Evolutionary conservation across 2,797 vertebrate species (phyloP).

Genomic region (Helostoma temminkii): DNA sequence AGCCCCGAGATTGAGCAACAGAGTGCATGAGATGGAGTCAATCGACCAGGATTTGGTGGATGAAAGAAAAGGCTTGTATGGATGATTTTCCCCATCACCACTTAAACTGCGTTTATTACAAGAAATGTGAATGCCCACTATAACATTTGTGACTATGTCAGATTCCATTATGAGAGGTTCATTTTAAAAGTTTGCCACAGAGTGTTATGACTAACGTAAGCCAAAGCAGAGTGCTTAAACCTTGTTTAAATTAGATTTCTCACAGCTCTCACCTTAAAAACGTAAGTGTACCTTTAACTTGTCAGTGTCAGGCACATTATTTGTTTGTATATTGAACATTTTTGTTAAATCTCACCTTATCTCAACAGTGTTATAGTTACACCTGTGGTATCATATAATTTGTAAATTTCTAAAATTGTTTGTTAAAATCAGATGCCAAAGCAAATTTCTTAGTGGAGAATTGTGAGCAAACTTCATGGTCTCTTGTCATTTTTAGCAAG

Average conservation of each 20-base stretch:
- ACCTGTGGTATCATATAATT: constrained; percentile 53
- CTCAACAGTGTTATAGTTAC: constrained; percentile 55
- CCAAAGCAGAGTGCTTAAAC: constrained; percentile 70
- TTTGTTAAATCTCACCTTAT: constrained; percentile 62
- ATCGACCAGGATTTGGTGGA: constrained; percentile 83
- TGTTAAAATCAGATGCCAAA: constrained; percentile 73
- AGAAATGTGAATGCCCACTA: constrained; percentile 74
- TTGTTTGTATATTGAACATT: constrained; percentile 65
- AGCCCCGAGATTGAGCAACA: constrained; percentile 94
- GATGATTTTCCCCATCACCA: constrained; percentile 56
- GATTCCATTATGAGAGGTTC: constrained; percentile 30
- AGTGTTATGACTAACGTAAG: constrained; percentile 63
- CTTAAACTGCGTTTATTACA: constrained; percentile 70
- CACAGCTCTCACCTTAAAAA: constrained; percentile 84
- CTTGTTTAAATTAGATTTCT: constrained; percentile 61
- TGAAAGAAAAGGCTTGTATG: constrained; percentile 72
- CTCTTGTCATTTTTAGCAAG: constrained; percentile 36
- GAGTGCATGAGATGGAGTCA: constrained; percentile 86
- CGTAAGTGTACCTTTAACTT: constrained; percentile 66
- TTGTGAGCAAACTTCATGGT: constrained; percentile 47
- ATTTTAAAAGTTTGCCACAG: constrained; percentile 49
- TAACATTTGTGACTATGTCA: constrained; percentile 57
- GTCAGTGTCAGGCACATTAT: constrained; percentile 59
- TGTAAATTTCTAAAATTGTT: constrained; percentile 65
- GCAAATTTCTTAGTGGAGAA: constrained; percentile 66